Evolutionary conservation across 2,888 invertebrate genomes (phyloP), one percentile per base, ranked within the genome.

Genomic region (Ormia ochracea): DNA sequence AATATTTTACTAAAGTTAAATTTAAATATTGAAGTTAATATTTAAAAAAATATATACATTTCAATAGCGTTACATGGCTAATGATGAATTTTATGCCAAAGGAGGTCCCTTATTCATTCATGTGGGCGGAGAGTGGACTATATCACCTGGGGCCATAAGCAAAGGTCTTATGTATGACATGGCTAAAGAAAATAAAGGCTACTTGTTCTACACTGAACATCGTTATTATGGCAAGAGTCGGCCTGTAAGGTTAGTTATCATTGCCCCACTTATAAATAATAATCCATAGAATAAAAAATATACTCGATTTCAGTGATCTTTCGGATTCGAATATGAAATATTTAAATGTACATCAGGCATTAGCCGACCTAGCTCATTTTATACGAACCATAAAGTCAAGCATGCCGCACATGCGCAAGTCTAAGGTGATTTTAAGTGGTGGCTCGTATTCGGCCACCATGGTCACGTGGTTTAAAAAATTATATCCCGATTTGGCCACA

Each of bases 131-230:
- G 96, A 96, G 89, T 95, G 95, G 91, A 87, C 89, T 9, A 94
- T 95, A 77, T 88, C 90, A 0, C 86, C 91, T 0, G 91, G 91
- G 4, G 93, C 91, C 90, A 88, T 94, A 83, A 86, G 85, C 28
- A 87, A 85, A 0, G 95, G 95, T 0, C 91, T 93, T 70, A 92
- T 94, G 82, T 90, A 91, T 74, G 92, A 93, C 54, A 89, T 94
- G 86, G 94, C 93, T 0, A 84, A 87, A 61, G 85, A 89, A 21
- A 90, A 93, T 81, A 89, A 90, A 1, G 96, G 94, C 0, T 91
- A 92, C 4, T 89, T 95, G 84, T 93, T 94, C 85, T 93, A 93
- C 82, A 93, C 95, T 0, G 96, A 96, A 86, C 96, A 96, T 87
- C 91, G 96, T 82, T 96, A 92, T 87, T 96, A 96, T 85, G 96